A percentile compares a stretch with the other conserved stretches of the same genome.
These are phyloP conservation scores for Zosterops hypoxanthus DNA, from an alignment of 2,113 vertebrate species.

Conservation along the genomic window DNA sequence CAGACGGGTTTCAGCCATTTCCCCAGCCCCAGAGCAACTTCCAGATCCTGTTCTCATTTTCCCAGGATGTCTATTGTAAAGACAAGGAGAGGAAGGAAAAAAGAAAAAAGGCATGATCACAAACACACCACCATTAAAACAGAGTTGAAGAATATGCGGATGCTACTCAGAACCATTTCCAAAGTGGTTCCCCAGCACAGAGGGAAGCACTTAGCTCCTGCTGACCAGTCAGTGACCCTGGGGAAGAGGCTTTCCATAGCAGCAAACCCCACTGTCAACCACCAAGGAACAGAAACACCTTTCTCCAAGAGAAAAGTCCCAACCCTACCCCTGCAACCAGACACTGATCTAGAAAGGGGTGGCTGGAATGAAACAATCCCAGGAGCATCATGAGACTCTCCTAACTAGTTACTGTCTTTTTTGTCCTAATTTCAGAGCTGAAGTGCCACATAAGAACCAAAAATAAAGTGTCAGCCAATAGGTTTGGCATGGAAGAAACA, in stretches of 20 bases:
- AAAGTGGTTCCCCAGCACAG: neutral
- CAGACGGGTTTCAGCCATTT: neutral
- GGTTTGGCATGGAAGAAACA: neutral
- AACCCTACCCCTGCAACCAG: fast-evolving
- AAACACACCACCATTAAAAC: neutral
- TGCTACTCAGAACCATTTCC: neutral
- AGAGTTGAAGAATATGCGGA: neutral
- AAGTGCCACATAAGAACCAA: neutral
- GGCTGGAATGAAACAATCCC: neutral
- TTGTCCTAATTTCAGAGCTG: neutral
- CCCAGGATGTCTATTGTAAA: neutral
- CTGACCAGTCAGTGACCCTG: neutral
- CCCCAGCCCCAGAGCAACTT: neutral
- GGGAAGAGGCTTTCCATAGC: neutral
- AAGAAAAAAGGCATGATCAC: neutral
- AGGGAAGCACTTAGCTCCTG: neutral
- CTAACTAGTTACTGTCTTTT: neutral
- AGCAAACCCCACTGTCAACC: neutral
- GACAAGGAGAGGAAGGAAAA: neutral
- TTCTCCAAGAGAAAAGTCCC: neutral
- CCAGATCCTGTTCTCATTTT: neutral
- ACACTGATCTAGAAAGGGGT: neutral
- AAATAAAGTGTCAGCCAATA: neutral
- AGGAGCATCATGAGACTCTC: neutral
- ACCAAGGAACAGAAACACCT: neutral